Evolutionary conservation across 2,888 invertebrate species (phyloP), one percentile per base, ranked within the genome.

Genomic region (Seira ritae): DNA sequence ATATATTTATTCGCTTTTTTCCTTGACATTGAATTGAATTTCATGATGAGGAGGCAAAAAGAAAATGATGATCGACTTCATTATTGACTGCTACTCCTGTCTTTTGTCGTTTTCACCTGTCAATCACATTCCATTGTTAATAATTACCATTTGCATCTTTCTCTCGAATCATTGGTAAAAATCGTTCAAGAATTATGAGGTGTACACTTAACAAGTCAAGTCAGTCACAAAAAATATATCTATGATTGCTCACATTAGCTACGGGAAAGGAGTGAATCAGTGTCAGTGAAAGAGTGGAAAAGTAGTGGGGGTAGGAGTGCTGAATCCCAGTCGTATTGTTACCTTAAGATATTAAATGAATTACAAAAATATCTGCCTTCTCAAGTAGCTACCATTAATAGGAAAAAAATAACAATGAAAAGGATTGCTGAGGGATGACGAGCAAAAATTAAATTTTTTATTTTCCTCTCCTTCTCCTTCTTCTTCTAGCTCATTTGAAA

Each of bases 111-210:
- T 82, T 74, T 84, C 84, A 84, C 55, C 84, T 84, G 84, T 84
- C 84, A 84, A 84, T 84, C 84, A 84, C 78, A 84, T 84, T 84
- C 84, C 84, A 74, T 84, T 84, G 84, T 84, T 70, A 78, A 75
- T 84, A 84, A 84, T 84, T 84, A 84, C 84, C 84, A 72, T 73
- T 77, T 70, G 77, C 23, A 69, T 77, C 68, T 68, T 55, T 69
- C 50, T 77, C 69, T 70, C 50, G 60, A 68, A 81, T 81, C 81
- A 81, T 62, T 50, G 71, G 75, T 80, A 75, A 82, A 62, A 82
- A 72, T 82, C 82, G 82, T 72, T 73, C 82, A 82, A 20, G 46
- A 83, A 68, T 71, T 79, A 62, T n/a, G 65, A 73, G 80, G 80
- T 75, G 80, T 80, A 80, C 72, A 72, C 72, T 79, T 79, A 79